Conservation (phyloP, 2,888 invertebrate species). For the Lepidocyrtinus sp. region DNA sequence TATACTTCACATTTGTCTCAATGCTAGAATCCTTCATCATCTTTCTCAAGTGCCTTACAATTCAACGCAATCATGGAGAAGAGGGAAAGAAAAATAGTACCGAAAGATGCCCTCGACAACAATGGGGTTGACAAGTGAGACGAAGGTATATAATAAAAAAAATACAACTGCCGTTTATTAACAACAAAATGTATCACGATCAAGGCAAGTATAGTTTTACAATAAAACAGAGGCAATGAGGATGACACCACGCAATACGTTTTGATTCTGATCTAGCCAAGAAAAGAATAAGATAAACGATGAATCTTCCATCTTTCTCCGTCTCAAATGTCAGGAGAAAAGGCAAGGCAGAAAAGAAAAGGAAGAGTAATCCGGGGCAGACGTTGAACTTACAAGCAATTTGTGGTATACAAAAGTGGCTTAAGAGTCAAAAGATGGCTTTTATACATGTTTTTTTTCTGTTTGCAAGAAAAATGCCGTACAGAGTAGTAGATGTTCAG, state of each 20-base stretch:
- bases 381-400: slow-evolving; percentile 48
- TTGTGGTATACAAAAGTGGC: slow-evolving; percentile 48
- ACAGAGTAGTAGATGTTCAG: background rate
- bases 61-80: background rate
- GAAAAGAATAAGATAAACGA: slow-evolving; percentile 30
- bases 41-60: background rate
- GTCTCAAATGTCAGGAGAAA: slow-evolving; percentile 33
- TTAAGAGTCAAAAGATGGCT: slow-evolving; percentile 36
- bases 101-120: slow-evolving; percentile 26
- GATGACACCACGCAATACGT: slow-evolving; percentile 6
- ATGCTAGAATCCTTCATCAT: background rate
- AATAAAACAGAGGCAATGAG: slow-evolving; percentile 4
- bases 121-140: slow-evolving; percentile 32
- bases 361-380: slow-evolving; percentile 6
- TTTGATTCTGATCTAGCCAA: slow-evolving; percentile 4
- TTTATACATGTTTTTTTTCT: slow-evolving; percentile 21
- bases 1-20: too few relatives aligned
- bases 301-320: slow-evolving; percentile 29
- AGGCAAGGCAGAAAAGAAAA: background rate
- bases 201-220: slow-evolving; percentile 10
- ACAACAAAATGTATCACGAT: background rate
- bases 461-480: background rate
- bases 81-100: slow-evolving; percentile 33
- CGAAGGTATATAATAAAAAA: background rate
- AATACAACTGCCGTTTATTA: background rate